Conservation (phyloP, 2,113 vertebrate species). For the Phyllostomus discolor region DNA sequence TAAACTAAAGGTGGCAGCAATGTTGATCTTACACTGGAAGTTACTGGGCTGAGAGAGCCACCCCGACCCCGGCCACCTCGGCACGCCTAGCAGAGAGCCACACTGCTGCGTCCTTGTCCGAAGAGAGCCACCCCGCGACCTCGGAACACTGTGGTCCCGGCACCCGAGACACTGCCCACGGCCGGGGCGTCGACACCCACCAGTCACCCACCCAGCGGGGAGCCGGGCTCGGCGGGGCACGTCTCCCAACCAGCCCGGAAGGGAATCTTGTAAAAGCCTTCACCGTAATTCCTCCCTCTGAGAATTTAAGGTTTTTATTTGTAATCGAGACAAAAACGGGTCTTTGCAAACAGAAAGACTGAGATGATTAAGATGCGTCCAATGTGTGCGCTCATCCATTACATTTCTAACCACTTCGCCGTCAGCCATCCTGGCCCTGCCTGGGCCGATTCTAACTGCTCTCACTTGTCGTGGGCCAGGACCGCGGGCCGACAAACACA, state of each 20-base stretch:
- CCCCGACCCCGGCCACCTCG: rapidly evolving
- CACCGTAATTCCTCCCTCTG: background rate
- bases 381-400: background rate
- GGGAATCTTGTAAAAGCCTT: background rate
- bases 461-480: background rate
- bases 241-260: no score
- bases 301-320: background rate
- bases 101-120: background rate
- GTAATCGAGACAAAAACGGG: background rate
- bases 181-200: background rate
- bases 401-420: background rate
- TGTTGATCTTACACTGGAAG: background rate
- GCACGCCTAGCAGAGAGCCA: background rate
- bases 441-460: background rate
- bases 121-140: background rate
- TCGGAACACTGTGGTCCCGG: background rate
- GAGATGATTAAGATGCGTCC: background rate
- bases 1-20: background rate
- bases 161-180: background rate
- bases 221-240: rapidly evolving
- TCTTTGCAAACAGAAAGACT: background rate
- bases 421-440: background rate
- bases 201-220: background rate
- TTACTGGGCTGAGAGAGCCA: background rate
- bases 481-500: background rate